Evolutionary conservation across 2,888 invertebrate species (phyloP), one percentile per base, ranked within the genome.

Genomic region (Agrotis puta): DNA sequence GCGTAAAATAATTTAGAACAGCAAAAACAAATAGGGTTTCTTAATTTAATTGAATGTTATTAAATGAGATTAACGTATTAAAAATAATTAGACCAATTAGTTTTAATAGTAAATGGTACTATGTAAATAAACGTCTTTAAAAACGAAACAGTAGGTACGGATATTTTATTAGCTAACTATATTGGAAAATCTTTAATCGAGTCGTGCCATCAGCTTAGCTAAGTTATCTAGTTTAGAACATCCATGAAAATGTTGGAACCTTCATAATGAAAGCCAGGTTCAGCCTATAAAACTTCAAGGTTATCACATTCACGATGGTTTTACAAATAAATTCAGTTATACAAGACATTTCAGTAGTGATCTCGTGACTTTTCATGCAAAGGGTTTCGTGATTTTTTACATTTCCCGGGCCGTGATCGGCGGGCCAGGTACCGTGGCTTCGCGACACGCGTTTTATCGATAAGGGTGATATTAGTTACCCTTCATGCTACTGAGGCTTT

Each of bases 361-460:
- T 87, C 82, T 87, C 87, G 84, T 87, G 81, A 82, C 81, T 77
- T 62, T 62, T 83, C 86, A 85, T 88, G 88, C 88, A 88, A 88
- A 88, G 89, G 88, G 88, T 80, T 91, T 92, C 85, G 89, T 90
- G 89, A 86, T 92, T 93, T 93, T 93, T 92, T 82, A 77, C 84
- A 92, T 92, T 94, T 92, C 92, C 92, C 87, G 71, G 84, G 59
- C 85, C 87, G 94, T 86, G 93, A 90, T 88, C 86, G 87, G 86
- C 87, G 92, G 90, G 88, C 88, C 88, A 87, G 89, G 88, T 70
- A 87, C 88, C 74, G 84, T 67, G 66, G 82, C 89, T 81, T 88
- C 87, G 85, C 89, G 88, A 92, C 91, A 87, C 82, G 80, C 83
- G 94, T 93, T 94, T 93, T 89, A 85, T 94, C 94, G 88, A 94